Evolutionary conservation across 2,113 vertebrate genomes (phyloP).

Genomic region (Protomyctophum bolini): DNA sequence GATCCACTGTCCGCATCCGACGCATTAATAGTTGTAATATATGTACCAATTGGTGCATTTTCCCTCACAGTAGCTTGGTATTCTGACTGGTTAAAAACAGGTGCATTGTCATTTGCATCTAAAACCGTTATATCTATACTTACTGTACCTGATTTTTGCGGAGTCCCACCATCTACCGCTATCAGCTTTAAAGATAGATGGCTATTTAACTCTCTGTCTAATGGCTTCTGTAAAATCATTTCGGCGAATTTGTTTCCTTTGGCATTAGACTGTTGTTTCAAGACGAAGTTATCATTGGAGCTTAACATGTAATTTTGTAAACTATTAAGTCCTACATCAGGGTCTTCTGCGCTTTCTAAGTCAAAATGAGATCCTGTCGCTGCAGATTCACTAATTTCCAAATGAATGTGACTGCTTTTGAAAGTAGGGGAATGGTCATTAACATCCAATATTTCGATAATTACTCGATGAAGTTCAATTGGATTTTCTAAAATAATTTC

Average conservation of each 20-base stretch:
- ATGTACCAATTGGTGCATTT: slow-evolving; percentile 56
- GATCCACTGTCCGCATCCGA: slow-evolving; percentile 71
- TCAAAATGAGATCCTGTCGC: slow-evolving; percentile 62
- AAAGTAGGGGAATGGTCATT: slow-evolving; percentile 80
- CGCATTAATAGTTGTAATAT: slow-evolving; percentile 63
- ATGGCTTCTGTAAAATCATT: slow-evolving; percentile 14
- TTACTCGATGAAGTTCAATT: slow-evolving; percentile 69
- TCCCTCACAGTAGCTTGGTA: slow-evolving; percentile 62
- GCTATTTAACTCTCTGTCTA: neutral
- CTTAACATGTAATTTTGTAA: slow-evolving; percentile 71
- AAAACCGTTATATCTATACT: too few relatives aligned
- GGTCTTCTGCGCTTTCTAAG: slow-evolving; percentile 68
- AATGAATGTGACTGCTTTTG: slow-evolving; percentile 59
- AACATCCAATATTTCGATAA: slow-evolving; percentile 73
- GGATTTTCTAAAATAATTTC: slow-evolving; percentile 72
- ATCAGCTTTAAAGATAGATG: slow-evolving; percentile 65
- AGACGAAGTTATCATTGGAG: slow-evolving; percentile 65
- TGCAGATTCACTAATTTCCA: slow-evolving; percentile 75
- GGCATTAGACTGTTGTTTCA: slow-evolving; percentile 52
- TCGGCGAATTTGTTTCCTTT: neutral
- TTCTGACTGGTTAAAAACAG: slow-evolving; percentile 35
- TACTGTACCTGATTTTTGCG: slow-evolving; percentile 36
- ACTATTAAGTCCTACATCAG: slow-evolving; percentile 73
- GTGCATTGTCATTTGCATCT: too few relatives aligned
- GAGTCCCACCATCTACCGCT: slow-evolving; percentile 63